A percentile compares a stretch with the other conserved stretches of the same genome.
Conservation (phyloP, 1,140 invertebrate genomes). For the Reticulitermes speratus region DNA sequence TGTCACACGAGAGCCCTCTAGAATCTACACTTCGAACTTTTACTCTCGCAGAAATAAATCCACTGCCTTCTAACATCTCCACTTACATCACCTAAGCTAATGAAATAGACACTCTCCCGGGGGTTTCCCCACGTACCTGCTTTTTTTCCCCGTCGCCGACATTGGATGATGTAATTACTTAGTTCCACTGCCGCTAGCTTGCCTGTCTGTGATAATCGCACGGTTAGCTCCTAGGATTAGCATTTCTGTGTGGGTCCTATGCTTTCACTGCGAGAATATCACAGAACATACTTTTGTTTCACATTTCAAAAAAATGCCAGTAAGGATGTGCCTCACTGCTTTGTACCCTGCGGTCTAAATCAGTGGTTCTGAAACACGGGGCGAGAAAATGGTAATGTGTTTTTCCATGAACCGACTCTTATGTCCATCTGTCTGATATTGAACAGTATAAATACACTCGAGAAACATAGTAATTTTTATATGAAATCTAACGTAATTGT, state of each 20-base stretch:
- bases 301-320: not conserved
- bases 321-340: not conserved
- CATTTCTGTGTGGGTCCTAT: not conserved
- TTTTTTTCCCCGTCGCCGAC: not conserved
- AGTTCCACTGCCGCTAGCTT: not conserved
- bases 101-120: not conserved
- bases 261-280: not conserved
- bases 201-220: not conserved
- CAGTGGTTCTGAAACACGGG: no score
- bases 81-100: constrained; percentile 18
- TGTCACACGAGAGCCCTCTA: not conserved
- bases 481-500: no score
- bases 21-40: not conserved
- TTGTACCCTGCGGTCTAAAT: not conserved
- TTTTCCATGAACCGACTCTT: no score
- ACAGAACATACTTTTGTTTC: not conserved
- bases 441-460: no score
- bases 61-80: not conserved
- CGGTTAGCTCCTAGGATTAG: not conserved
- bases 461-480: no score
- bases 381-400: no score
- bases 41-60: not conserved
- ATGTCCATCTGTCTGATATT: no score
- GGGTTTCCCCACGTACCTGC: not conserved
- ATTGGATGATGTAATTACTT: constrained; percentile 19